Conservation (phyloP, 1,140 invertebrate genomes). For the Cylas formicarius region DNA sequence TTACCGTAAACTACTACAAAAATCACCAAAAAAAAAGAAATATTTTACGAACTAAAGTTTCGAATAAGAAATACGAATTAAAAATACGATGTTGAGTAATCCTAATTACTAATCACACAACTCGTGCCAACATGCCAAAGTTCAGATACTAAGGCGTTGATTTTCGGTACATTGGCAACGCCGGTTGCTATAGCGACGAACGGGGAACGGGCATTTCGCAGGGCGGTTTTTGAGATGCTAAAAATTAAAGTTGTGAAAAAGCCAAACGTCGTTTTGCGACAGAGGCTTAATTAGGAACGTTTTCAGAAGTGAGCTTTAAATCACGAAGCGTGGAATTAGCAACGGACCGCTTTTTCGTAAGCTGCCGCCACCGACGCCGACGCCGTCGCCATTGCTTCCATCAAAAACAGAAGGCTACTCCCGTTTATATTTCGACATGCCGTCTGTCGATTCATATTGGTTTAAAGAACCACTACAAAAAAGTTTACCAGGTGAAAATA, state of each 20-base stretch:
- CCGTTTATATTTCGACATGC: too few relatives aligned
- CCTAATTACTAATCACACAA: neutral
- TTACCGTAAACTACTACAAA: too few relatives aligned
- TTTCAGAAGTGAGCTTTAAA: slow-evolving; percentile 39
- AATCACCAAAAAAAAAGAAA: too few relatives aligned
- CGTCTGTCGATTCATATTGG: too few relatives aligned
- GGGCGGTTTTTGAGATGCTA: slow-evolving; percentile 36
- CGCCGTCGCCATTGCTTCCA: too few relatives aligned
- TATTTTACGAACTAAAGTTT: neutral
- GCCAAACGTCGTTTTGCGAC: slow-evolving; percentile 41
- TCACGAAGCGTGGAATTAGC: slow-evolving; percentile 38
- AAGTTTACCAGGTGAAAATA: too few relatives aligned
- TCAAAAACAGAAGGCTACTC: too few relatives aligned
- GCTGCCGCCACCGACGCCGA: too few relatives aligned
- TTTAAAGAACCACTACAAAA: too few relatives aligned
- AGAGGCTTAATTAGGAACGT: slow-evolving; percentile 45
- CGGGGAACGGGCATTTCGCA: slow-evolving; percentile 25
- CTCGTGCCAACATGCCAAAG: slow-evolving; percentile 1
- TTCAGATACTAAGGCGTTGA: neutral
- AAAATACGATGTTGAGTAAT: too few relatives aligned
- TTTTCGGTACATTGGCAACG: slow-evolving; percentile 1
- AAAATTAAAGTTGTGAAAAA: slow-evolving; percentile 40
- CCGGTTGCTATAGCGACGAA: slow-evolving; percentile 24
- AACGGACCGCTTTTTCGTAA: slow-evolving; percentile 10
- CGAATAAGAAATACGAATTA: neutral